phyloP scores from a whole-genome alignment of 2,888 invertebrate species.

The Agrilus biguttatus region DNA sequence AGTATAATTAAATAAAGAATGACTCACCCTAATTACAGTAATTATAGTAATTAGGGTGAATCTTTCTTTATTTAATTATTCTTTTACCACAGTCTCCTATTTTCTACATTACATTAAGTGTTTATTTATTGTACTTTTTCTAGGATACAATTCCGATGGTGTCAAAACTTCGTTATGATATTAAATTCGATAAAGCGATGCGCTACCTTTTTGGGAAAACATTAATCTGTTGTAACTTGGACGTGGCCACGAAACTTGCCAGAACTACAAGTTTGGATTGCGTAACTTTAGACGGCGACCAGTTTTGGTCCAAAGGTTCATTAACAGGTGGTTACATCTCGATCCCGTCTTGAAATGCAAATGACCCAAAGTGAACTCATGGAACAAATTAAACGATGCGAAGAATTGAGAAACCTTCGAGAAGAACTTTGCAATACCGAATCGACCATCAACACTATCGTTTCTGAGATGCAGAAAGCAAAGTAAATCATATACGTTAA shows the following conservation, averaged over 20 bases:
- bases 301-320: conserved; percentile 92
- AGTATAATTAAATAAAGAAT: too few relatives aligned
- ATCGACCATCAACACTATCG: conserved; percentile 70
- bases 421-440: conserved; percentile 71
- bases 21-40: too few relatives aligned
- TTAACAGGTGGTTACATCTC: conserved; percentile 95
- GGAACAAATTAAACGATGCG: conserved; percentile 63
- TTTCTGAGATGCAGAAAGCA: conserved; percentile 96
- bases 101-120: too few relatives aligned
- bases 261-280: conserved; percentile 95
- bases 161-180: conserved; percentile 77
- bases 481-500: conserved; percentile 44
- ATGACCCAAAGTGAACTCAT: conserved; percentile 78
- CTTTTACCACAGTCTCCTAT: too few relatives aligned
- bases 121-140: conserved; percentile 13
- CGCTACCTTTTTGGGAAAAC: conserved; percentile 97
- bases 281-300: conserved; percentile 94
- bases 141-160: conserved; percentile 98
- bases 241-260: conserved; percentile 90
- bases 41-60: too few relatives aligned
- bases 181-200: conserved; percentile 82
- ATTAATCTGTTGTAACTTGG: conserved; percentile 91
- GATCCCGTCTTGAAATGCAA: conserved; percentile 87
- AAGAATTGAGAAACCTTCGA: conserved; percentile 59
- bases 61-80: too few relatives aligned